These are phyloP conservation scores for Streptopelia turtur DNA, from an alignment of 2,797 vertebrate genomes.

Conservation along the genomic window DNA sequence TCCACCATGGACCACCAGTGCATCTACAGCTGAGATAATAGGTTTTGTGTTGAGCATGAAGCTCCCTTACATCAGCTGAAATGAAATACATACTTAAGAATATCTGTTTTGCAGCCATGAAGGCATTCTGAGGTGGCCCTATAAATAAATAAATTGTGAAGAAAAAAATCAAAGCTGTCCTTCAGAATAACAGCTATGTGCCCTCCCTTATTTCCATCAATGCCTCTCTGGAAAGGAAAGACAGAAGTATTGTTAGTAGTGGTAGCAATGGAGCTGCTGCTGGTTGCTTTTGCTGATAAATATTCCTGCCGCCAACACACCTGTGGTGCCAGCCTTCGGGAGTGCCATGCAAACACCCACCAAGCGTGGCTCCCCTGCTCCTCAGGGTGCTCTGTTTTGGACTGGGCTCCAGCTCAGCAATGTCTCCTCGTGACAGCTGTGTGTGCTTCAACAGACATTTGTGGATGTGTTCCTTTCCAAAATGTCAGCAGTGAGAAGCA, in stretches of 20 bases:
- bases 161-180: background rate
- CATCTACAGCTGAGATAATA: background rate
- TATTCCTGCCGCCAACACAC: background rate
- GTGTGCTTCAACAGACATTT: background rate
- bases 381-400: background rate
- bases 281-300: slow-evolving; percentile 1
- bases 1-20: background rate
- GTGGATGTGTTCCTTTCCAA: background rate
- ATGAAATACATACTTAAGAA: background rate
- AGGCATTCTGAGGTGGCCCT: background rate
- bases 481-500: background rate
- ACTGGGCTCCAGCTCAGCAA: background rate
- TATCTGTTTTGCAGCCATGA: background rate
- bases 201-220: background rate
- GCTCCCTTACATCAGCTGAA: background rate
- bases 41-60: background rate
- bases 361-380: accelerated
- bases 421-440: background rate
- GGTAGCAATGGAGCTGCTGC: background rate
- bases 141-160: background rate
- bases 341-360: background rate
- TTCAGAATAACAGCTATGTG: background rate
- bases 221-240: background rate
- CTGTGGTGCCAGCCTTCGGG: background rate
- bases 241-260: background rate